Conservation (phyloP, 2,797 vertebrate species). For the Macroramphosus scolopax region DNA sequence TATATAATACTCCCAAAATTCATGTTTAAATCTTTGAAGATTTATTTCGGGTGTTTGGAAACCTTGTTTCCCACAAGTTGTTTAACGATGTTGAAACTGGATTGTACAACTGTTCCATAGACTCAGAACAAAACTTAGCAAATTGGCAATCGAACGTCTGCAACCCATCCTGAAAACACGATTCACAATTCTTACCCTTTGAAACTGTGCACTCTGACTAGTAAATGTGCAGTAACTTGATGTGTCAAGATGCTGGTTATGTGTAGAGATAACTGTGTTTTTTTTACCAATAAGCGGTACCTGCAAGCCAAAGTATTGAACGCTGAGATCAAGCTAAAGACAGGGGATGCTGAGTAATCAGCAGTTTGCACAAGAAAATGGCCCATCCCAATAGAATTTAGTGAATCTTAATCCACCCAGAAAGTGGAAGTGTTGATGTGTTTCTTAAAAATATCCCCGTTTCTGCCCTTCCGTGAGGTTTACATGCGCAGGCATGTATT, state of each 20-base stretch:
- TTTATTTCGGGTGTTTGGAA: slow-evolving; percentile 15
- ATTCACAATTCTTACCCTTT: slow-evolving; percentile 39
- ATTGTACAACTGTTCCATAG: slow-evolving; percentile 7
- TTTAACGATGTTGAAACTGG: slow-evolving; percentile 20
- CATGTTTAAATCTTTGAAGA: slow-evolving; percentile 6
- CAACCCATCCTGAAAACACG: slow-evolving; percentile 19
- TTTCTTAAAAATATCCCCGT: slow-evolving; percentile 25
- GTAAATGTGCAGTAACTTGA: slow-evolving; percentile 66
- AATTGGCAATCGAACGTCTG: slow-evolving; percentile 27
- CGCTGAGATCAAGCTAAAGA: slow-evolving; percentile 53
- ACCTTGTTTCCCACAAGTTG: no score
- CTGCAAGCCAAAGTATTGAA: slow-evolving; percentile 75
- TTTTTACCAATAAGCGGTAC: slow-evolving; percentile 63
- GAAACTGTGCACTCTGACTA: slow-evolving; percentile 63
- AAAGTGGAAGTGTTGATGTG: slow-evolving; percentile 37
- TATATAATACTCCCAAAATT: slow-evolving; percentile 1
- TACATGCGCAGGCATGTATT: slow-evolving; percentile 45
- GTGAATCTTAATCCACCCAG: slow-evolving; percentile 59
- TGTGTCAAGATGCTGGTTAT: slow-evolving; percentile 59
- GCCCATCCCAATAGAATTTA: slow-evolving; percentile 57
- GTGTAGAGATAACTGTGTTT: slow-evolving; percentile 49
- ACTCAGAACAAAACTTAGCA: slow-evolving; percentile 31
- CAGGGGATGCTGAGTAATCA: slow-evolving; percentile 53
- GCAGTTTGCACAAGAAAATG: slow-evolving; percentile 73
- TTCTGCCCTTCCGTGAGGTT: slow-evolving; percentile 34